Evolutionary conservation across 2,888 invertebrate genomes (phyloP), one percentile per base, ranked within the genome.

Genomic region (Agrotis clavis): DNA sequence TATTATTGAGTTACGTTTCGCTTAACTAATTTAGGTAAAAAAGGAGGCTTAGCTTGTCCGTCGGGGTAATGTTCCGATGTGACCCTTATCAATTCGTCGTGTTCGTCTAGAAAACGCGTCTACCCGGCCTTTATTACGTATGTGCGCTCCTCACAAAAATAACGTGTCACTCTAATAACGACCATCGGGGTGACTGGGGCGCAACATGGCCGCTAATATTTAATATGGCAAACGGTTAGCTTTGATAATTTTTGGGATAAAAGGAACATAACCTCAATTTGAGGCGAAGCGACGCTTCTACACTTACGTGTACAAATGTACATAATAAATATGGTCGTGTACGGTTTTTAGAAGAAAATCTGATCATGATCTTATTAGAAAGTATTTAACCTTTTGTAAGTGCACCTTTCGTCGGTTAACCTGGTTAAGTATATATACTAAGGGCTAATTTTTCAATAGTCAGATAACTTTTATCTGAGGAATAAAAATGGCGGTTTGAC

Each of bases 51-150:
- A 75, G 78, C 79, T 82, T 87, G 83, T 78, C 84, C 81, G 81
- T 77, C 85, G 86, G 80, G 81, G 85, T 86, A 88, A 89, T 87
- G 85, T 89, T 87, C 86, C 82, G 86, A 88, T 87, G 87, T 84
- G 89, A 92, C 92, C 92, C 92, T 90, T 92, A 91, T 92, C 92
- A 92, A 90, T 91, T 89, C 86, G 77, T 86, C 84, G 83, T 83
- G 88, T 87, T 89, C 87, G 87, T 85, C 88, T 85, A 76, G 83
- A 81, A 81, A 73, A 75, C 82, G 65, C 74, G 80, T 79, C 81
- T 84, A 86, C 87, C 88, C 86, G 64, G 79, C 87, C 87, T 85
- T 88, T 88, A 87, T 86, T 88, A 87, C 84, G 74, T 81, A 87
- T 81, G 71, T 84, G 72, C 74, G 75, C 61, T 62, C 71, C 71